A percentile compares a stretch with the other conserved stretches of the same genome.
Conservation (phyloP, 2,888 invertebrate genomes). For the Amiota communis region DNA sequence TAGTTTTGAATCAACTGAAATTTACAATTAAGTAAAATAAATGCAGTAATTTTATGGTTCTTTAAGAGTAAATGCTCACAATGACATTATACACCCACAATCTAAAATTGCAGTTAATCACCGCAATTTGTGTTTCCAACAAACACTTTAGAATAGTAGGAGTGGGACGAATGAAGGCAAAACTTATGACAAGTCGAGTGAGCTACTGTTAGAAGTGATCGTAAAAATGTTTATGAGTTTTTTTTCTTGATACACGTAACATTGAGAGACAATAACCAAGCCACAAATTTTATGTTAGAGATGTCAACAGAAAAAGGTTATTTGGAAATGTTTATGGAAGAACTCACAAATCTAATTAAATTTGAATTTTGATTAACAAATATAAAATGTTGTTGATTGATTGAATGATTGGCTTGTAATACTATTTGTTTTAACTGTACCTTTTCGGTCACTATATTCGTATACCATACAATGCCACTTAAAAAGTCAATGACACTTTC, state of each 20-base stretch:
- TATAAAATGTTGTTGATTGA: too few species aligned
- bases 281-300: neutral
- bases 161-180: neutral
- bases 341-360: neutral
- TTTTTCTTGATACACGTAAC: constrained; percentile 6
- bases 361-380: too few species aligned
- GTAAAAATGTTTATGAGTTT: constrained; percentile 24
- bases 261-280: neutral
- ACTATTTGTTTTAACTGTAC: constrained; percentile 9
- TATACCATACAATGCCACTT: neutral
- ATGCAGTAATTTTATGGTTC: neutral
- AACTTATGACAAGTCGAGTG: neutral
- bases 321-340: neutral
- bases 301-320: neutral
- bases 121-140: constrained; percentile 9
- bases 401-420: neutral
- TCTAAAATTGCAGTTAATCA: constrained; percentile 9
- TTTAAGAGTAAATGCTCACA: neutral
- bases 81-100: neutral
- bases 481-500: neutral
- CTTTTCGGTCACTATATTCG: neutral
- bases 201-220: neutral
- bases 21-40: too few species aligned
- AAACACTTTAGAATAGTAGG: neutral
- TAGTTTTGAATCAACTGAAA: too few species aligned